Evolutionary conservation across 2,888 invertebrate species (phyloP), one percentile per base, ranked within the genome.

Genomic region (Hemithea aestivaria): DNA sequence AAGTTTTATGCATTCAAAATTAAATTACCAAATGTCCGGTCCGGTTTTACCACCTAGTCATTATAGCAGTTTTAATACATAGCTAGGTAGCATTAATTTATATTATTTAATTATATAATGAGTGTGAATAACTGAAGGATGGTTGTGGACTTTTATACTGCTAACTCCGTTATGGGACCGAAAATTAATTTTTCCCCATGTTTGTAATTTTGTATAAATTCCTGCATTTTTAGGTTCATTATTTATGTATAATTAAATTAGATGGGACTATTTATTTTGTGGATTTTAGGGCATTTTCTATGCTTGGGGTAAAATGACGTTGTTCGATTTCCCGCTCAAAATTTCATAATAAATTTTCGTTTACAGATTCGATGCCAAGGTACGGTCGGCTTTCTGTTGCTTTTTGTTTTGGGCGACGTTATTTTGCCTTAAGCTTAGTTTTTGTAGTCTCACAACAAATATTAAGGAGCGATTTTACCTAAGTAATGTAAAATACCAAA

Each of bases 371-470:
- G 9, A 22, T 20, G 11, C 8, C 21, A 31, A 40, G 35, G 31
- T 40, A 40, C 9, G 11, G 28, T 35, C 12, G 5, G 4, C 7
- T 25, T 5, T 6, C 1, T 26, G 5, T 21, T 10, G 10, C 11
- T 30, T 27, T 22, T 31, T 12, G 38, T 25, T 59, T 65, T 55
- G 46, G 32, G 55, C 68, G 67, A 66, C 68, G 66, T 73, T 73
- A 67, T 66, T 48, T 58, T 61, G 53, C 66, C 42, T 62, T 53
- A 51, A 51, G 45, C 55, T 48, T 53, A 64, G 64, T 69, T 45
- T 69, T 74, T 16, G 70, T 78, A 76, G 74, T 87, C 88, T 88
- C 88, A 88, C 88, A 88, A 87, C 88, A 88, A 88, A 87, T 88
- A 87, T 69, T 78, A 85, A 80, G 77, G 61, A 66, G 66, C 64